Percentiles rank a stretch among this genome's conserved stretches.
Conservation (phyloP, 2,797 vertebrate genomes). For the Epinephelus coioides region DNA sequence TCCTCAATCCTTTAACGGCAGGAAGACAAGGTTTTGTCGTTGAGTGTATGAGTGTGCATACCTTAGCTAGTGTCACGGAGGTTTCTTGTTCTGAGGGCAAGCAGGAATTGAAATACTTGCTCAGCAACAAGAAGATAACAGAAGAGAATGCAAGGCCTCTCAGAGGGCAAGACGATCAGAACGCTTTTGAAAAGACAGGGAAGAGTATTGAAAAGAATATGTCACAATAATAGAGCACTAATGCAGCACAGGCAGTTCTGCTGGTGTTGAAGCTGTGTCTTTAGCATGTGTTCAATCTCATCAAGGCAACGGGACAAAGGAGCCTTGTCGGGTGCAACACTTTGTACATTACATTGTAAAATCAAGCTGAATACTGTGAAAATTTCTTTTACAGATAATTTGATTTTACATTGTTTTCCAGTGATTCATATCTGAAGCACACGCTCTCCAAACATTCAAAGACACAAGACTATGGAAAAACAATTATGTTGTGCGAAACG, state of each 20-base stretch:
- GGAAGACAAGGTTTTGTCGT: constrained; percentile 5
- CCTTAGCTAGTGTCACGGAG: constrained; percentile 15
- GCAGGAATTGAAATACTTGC: constrained; percentile 38
- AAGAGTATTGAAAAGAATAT: not conserved
- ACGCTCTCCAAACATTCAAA: not conserved
- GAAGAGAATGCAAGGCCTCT: constrained; percentile 20
- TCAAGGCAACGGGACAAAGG: not conserved
- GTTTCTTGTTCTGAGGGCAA: constrained; percentile 31
- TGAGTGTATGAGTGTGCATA: constrained; percentile 1
- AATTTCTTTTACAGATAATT: not conserved
- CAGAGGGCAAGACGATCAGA: not conserved
- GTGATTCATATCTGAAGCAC: not conserved
- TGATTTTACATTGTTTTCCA: not conserved
- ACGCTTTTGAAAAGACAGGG: constrained; percentile 4
- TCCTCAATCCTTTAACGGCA: constrained; percentile 15
- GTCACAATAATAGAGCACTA: too few species aligned
- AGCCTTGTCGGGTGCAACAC: too few species aligned
- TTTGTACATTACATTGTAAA: not conserved
- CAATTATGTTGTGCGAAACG: not conserved
- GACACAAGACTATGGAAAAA: not conserved
- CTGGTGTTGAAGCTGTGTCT: not conserved
- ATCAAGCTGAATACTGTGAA: not conserved
- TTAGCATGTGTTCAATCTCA: not conserved
- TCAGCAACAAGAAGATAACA: constrained; percentile 40
- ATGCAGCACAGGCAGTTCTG: not conserved